A percentile compares a stretch with the other conserved stretches of the same genome.
Evolutionary conservation across 2,113 vertebrate genomes (phyloP).

Genomic region (Nanger granti): DNA sequence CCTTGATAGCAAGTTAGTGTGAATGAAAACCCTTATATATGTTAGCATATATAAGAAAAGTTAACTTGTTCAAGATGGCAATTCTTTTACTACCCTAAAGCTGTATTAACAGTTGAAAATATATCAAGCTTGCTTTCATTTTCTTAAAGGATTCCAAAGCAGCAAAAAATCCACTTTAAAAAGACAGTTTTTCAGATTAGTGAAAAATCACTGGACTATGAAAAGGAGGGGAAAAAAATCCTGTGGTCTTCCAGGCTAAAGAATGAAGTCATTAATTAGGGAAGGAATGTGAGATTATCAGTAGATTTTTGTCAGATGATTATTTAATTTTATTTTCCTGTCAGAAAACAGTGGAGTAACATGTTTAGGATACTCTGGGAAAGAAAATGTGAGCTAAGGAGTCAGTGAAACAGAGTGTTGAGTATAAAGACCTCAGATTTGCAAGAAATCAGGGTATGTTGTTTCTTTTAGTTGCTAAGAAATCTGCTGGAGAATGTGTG

Average conservation of each 20-base stretch:
- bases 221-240: not conserved
- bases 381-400: not conserved
- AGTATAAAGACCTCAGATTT: not conserved
- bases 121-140: conserved; percentile 28
- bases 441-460: not conserved
- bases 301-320: not conserved
- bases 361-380: not conserved
- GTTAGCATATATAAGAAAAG: not conserved
- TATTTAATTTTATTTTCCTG: not conserved
- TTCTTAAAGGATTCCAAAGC: not conserved
- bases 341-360: not conserved
- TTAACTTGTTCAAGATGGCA: not conserved
- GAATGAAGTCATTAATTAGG: not conserved
- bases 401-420: not conserved
- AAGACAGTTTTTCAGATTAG: not conserved
- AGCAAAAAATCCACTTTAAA: conserved; percentile 9
- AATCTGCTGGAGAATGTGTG: not conserved
- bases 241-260: not conserved
- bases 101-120: not conserved
- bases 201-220: not conserved
- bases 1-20: not conserved
- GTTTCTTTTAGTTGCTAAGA: not conserved
- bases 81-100: not conserved
- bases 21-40: conserved; percentile 18
- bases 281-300: not conserved